Evolutionary conservation across 2,888 invertebrate genomes (phyloP), one percentile per base, ranked within the genome.

Genomic region (Pyralis farinalis): DNA sequence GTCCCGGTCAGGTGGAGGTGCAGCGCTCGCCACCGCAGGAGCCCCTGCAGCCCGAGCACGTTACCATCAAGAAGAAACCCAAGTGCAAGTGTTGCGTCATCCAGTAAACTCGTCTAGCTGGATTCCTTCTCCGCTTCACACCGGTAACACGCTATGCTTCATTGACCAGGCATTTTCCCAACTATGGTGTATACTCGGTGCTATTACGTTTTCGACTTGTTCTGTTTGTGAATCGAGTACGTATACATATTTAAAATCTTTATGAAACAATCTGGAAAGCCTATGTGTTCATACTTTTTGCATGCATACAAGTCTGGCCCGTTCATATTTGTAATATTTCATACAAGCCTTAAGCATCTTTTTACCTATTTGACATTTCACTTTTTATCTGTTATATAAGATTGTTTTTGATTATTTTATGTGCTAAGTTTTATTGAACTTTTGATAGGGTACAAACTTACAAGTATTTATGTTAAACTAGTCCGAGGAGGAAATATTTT

Each of bases 71-170:
- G 91, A 97, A 97, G 92, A 97, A 97, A 91, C 96, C 95, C 86
- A 97, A 96, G 91, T 97, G 97, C 93, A 95, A 96, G 84, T 97
- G 97, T 91, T 97, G 97, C 91, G 95, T 95, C 78, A 92, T 97
- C 80, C 96, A 97, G 93, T 97, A 96, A 92, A 36, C 37, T 27
- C 38, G 33, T 5, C 27, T 2, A 0, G 4, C 31, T 12, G 10
- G 35, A 40, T 42, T 12, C 28, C 41, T 11, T 39, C 37, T 9
- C 41, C 27, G 36, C 31, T 35, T 36, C 51, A 56, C 64, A 65
- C 76, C 71, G 63, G 71, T 71, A 74, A 74, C 65, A 71, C 69
- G 60, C 71, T 63, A 54, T 58, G 77, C 74, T 75, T 73, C 44
- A 29, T 42, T 30, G 37, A 39, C 12, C 16, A 10, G 9, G 21